These are phyloP conservation scores for Brachionus asplanchnoidis DNA, from an alignment of 1,140 invertebrate species.

Conservation along the genomic window DNA sequence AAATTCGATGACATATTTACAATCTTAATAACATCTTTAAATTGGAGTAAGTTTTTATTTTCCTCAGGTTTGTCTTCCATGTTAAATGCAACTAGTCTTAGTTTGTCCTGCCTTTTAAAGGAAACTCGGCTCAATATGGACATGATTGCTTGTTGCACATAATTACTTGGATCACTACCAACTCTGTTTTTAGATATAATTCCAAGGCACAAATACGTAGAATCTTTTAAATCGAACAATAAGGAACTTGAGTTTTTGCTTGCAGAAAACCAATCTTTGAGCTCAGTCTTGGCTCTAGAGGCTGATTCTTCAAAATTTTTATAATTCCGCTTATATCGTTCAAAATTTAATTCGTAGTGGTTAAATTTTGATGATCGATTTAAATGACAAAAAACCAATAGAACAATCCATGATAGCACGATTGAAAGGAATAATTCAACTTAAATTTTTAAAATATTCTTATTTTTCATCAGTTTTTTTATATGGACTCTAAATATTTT, in stretches of 20 bases:
- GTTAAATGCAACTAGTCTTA: conserved; percentile 6
- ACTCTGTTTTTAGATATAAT: conserved; percentile 16
- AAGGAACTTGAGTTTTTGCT: not conserved
- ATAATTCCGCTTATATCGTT: not conserved
- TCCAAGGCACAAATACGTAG: not conserved
- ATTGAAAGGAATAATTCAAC: not conserved
- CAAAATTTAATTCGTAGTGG: conserved; percentile 5
- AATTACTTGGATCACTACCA: not conserved
- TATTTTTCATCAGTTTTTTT: not conserved
- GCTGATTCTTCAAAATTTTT: not conserved
- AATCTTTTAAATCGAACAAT: not conserved
- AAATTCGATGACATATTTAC: conserved; percentile 1
- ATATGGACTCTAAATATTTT: not conserved
- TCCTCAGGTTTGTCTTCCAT: not conserved
- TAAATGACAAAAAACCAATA: not conserved
- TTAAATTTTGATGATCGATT: not conserved
- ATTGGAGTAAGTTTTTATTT: not conserved
- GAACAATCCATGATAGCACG: not conserved
- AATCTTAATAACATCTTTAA: not conserved
- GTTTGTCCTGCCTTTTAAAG: not conserved
- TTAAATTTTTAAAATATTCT: not conserved
- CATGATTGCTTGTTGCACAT: conserved; percentile 30
- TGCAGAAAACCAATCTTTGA: not conserved
- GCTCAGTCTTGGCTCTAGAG: not conserved
- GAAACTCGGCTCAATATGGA: not conserved